A percentile compares a stretch with the other conserved stretches of the same genome.
These are phyloP conservation scores for Apaloderma vittatum DNA, from an alignment of 2,113 vertebrate species.

Conservation along the genomic window DNA sequence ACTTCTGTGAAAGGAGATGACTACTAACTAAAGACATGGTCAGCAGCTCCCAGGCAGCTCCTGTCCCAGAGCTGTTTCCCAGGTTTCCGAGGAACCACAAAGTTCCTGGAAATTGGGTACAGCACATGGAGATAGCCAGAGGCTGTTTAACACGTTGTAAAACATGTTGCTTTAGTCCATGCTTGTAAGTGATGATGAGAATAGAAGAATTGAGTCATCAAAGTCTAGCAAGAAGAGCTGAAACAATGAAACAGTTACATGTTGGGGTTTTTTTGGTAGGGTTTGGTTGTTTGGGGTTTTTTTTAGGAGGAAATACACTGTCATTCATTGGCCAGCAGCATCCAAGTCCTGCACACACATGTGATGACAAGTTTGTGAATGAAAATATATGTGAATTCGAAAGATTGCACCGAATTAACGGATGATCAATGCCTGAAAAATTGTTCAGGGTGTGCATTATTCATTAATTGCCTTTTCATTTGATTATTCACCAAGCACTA, in stretches of 20 bases:
- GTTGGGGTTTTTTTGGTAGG: too few relatives aligned
- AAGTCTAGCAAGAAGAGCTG: neutral
- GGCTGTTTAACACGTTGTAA: neutral
- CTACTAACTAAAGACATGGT: neutral
- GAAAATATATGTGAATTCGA: neutral
- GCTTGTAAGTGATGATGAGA: neutral
- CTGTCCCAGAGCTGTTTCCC: neutral
- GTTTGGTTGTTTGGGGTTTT: neutral
- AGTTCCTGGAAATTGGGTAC: neutral
- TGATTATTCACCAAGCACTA: slow-evolving; percentile 32
- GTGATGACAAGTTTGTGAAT: neutral
- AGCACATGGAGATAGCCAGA: neutral
- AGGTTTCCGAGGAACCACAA: slow-evolving; percentile 11
- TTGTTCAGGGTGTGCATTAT: slow-evolving; percentile 13
- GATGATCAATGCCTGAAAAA: slow-evolving; percentile 34
- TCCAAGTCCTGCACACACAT: neutral
- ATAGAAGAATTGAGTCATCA: neutral
- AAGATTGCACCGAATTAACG: neutral
- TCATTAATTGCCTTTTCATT: slow-evolving; percentile 55
- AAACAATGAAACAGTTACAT: neutral
- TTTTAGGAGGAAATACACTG: neutral
- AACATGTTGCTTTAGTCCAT: neutral
- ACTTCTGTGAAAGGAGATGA: neutral
- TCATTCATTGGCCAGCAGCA: neutral
- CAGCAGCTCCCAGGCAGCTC: neutral